Evolutionary conservation across 2,797 vertebrate genomes (phyloP), one percentile per base, ranked within the genome.

Genomic region (Knipowitschia caucasica): DNA sequence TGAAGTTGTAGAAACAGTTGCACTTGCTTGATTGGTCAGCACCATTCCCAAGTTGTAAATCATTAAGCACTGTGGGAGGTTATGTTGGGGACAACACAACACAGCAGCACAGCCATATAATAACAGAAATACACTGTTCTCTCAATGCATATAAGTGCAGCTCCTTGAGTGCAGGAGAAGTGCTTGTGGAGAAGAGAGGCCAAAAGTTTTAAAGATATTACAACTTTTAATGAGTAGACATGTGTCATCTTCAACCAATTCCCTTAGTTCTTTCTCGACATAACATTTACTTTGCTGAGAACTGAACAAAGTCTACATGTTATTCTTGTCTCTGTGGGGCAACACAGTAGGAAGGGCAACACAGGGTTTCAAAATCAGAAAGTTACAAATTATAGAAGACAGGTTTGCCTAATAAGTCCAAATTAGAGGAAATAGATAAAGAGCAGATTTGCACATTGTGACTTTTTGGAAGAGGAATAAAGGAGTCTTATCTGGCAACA

Each of bases 401-500:
- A 31, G 36, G 55, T 73, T 54, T 33, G 46, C 53, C 60, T 77
- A 77, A 85, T 74, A 62, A 74, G 59, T 31, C 27, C 51, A 38
- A 67, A 67, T 27, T 53, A 43, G 62, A 69, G 35, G 64, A 38
- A 44, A 26, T 34, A 52, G 50, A 50, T 30, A 17, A 20, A 53
- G 25, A 4, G 27, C 56, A 53, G 50, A 56, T 46, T 42, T 40
- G 33, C 35, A 1, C 61, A 57, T 59, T 33, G 7, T 12, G 65
- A 73, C 54, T 69, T 46, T 56, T 67, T 78, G 71, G 65, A 73
- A 61, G 45, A 17, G 42, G 60, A 80, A 62, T 52, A 75, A 76
- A 71, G 64, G 50, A 35, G 55, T 40, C 49, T 43, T 44, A 27
- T 23, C 38, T 5, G 46, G 45, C 56, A 34, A 51, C 44, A 49